Base-by-base conservation (phyloP, 2,888 invertebrate species). In the Drosophila infuscata region DNA sequence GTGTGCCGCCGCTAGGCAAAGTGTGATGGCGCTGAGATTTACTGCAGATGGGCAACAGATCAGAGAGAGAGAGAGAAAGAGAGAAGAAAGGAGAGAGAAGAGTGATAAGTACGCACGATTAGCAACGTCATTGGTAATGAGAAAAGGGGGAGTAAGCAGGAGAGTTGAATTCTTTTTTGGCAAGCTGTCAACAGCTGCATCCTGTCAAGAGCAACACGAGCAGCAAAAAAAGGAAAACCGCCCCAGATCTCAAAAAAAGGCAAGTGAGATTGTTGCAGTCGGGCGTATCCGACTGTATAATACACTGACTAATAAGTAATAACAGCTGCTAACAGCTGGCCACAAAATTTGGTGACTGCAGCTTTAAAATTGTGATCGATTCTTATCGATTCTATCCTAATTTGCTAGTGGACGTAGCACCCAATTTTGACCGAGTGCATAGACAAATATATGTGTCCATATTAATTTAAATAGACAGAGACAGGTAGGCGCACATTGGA, bases 171-270 rank as follows among this genome's bases (percentile, higher is more conserved):
- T 46, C 25, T 12, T 36, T 54, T 74, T 81, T 80, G 88, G 76
- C 69, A 76, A 86, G 82, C 80, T 91, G 91, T 90, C 91, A 92
- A 91, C 91, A 92, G 91, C 91, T 92, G 91, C 89, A 85, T 88
- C 86, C 90, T 89, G 86, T 86, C 88, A 79, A 61, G 46, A 46
- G 46, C 73, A 48, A 20, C 17, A 5, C 0, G 15, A 53, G 53
- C 53, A 32, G 30, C 48, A 54, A 46, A 12, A 20, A 12, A 15
- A 46, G 12, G 12, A 20, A 20, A 46, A 0, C 20, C 60, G 52
- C 62, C 63, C 57, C 56, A 71, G 65, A 77, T 67, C 66, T 82
- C 83, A 17, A 36, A 41, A 41, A n/a, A n/a, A 12, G 6, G 30
- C 41, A 4, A 20, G 43, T 2, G 43, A 43, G 11, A 20, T 2